These are phyloP conservation scores for Alethe castanea DNA, from an alignment of 2,113 vertebrate genomes.

Conservation along the genomic window DNA sequence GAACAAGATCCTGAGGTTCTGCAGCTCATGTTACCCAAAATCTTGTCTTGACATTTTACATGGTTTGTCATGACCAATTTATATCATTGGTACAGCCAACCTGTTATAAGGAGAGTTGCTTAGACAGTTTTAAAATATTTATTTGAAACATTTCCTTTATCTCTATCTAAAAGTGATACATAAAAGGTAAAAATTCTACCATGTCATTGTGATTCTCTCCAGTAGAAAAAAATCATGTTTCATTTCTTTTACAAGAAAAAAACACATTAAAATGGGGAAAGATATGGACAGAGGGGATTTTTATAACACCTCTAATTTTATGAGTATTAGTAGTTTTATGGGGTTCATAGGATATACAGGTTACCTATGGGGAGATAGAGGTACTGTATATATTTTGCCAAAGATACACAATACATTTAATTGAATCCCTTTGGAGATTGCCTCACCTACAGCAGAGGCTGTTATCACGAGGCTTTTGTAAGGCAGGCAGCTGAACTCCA, in stretches of 20 bases:
- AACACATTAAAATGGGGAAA: background rate
- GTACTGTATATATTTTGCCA: background rate
- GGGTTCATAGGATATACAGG: background rate
- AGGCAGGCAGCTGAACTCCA: background rate
- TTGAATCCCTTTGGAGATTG: background rate
- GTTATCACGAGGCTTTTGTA: background rate
- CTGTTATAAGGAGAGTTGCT: background rate
- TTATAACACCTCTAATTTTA: background rate
- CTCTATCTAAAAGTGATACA: background rate
- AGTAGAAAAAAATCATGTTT: background rate
- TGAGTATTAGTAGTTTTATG: background rate
- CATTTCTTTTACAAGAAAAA: background rate
- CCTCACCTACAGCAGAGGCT: background rate
- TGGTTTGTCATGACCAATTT: background rate
- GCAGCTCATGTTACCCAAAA: background rate
- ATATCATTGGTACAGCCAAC: background rate
- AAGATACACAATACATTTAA: background rate
- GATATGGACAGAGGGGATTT: background rate
- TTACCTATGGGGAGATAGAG: background rate
- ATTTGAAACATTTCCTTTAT: background rate
- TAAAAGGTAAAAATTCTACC: background rate
- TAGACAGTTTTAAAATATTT: background rate
- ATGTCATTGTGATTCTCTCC: background rate
- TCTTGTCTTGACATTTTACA: background rate
- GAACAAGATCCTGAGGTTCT: background rate